These are phyloP conservation scores for Agrilus cyanescens DNA, from an alignment of 2,888 invertebrate species.

Conservation along the genomic window DNA sequence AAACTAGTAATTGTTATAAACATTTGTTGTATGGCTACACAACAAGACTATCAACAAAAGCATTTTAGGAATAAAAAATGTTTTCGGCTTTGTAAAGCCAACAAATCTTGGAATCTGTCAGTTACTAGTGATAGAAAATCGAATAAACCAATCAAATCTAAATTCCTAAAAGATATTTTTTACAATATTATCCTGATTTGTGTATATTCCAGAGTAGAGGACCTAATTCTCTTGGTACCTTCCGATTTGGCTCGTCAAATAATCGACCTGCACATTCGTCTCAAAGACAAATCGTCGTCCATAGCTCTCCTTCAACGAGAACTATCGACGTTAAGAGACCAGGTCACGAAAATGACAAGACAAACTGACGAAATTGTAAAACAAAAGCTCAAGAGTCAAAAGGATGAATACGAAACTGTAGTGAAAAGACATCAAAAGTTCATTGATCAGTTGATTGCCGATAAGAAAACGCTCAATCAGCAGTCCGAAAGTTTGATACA, in stretches of 20 bases:
- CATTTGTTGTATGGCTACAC: too few relatives aligned
- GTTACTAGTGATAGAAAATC: too few relatives aligned
- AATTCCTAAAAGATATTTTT: too few relatives aligned
- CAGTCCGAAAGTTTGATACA: conserved; percentile 58
- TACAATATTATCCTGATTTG: too few relatives aligned
- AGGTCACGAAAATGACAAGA: conserved; percentile 31
- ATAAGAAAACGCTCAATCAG: conserved; percentile 66
- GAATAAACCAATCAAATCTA: too few relatives aligned
- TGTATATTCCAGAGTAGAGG: conserved; percentile 38
- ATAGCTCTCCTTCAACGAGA: conserved; percentile 48
- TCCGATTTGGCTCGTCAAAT: conserved; percentile 51
- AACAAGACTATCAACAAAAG: too few relatives aligned
- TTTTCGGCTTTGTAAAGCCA: too few relatives aligned
- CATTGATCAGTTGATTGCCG: conserved; percentile 68
- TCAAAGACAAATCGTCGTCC: conserved; percentile 49
- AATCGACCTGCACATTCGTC: conserved; percentile 46
- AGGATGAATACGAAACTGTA: conserved; percentile 60
- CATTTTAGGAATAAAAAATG: too few relatives aligned
- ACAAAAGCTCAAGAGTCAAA: conserved; percentile 43
- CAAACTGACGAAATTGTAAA: conserved; percentile 33
- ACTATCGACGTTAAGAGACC: conserved; percentile 44
- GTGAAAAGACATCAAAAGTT: conserved; percentile 72
- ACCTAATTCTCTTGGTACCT: conserved; percentile 41
- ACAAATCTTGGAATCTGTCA: not conserved
- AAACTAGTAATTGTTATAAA: too few relatives aligned